Base-by-base conservation (phyloP, 64 coral and sea anemone genomes). In the Montipora cactus region DNA sequence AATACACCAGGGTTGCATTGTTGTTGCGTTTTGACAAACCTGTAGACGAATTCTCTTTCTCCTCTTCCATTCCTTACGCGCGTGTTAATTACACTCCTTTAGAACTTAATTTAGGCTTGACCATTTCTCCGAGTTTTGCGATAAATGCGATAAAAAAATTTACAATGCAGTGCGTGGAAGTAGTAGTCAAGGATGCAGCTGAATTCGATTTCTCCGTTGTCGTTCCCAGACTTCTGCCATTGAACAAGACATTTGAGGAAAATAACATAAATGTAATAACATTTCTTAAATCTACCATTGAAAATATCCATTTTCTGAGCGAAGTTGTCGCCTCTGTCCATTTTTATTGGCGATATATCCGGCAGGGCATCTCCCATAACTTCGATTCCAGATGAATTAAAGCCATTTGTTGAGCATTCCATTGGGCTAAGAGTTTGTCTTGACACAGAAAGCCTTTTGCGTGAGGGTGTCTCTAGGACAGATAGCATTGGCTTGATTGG, bases 271-370 rank as follows among this genome's bases (percentile, higher is more conserved):
- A 14, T 0, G 5, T 57, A 25, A 4, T 12, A 13, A 19, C 12
- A 68, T 68, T 14, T 15, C 11, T 4, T 4, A 23, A n/a, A 15
- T 55, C 0, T 69, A 84, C 81, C 81, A 49, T 49, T n/a, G 13
- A 3, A 13, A 7, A 48, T 47, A 2, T 84, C 18, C 59, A 67
- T 68, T 84, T 11, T 19, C 2, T 19, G 44, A 21, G 15, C 13
- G 28, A 12, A 52, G 14, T 62, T 4, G 23, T 14, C 14, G 21
- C 8, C 11, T 28, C n/a, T 59, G 22, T 28, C 12, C 5, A 8
- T 49, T 74, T 93, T 93, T 47, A 93, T 93, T 44, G 91, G 91
- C 3, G 91, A 93, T 15, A 93, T 61, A 93, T 93, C 91, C 2
- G 91, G 91, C 45, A 93, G 76, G 28, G 21, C 74, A 66, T 87